phyloP scores from a whole-genome alignment of 2,888 invertebrate species.

The Ochropleura plecta region DNA sequence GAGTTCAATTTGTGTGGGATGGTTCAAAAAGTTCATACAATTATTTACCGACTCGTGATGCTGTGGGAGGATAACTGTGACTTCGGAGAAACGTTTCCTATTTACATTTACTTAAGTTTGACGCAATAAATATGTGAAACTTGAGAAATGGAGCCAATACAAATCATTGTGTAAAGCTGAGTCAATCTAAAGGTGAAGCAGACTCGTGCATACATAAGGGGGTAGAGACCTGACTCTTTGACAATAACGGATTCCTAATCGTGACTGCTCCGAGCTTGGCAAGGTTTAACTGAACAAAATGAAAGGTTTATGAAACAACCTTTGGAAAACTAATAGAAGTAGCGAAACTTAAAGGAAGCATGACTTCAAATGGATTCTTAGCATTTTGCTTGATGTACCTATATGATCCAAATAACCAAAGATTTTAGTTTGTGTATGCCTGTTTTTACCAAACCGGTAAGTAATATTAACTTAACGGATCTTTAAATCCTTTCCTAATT shows the following conservation, averaged over 20 bases:
- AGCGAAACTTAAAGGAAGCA: not conserved
- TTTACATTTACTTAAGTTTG: slow-evolving; percentile 39
- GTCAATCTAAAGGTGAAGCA: slow-evolving; percentile 54
- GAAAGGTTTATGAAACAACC: slow-evolving; percentile 6
- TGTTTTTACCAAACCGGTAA: not conserved
- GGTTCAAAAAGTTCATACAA: slow-evolving; percentile 49
- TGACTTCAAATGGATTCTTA: not conserved
- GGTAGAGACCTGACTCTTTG: slow-evolving; percentile 26
- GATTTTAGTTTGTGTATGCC: not conserved
- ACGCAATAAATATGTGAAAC: slow-evolving; percentile 31
- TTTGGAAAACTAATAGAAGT: not conserved
- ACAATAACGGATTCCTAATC: slow-evolving; percentile 46
- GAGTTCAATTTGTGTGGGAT: slow-evolving; percentile 56
- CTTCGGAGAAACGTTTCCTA: slow-evolving; percentile 37
- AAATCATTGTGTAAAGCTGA: slow-evolving; percentile 33
- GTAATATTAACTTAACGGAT: slow-evolving; percentile 8
- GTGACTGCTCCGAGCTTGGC: slow-evolving; percentile 38
- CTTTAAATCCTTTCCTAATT: slow-evolving; percentile 3
- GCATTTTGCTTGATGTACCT: not conserved
- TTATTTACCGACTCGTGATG: slow-evolving; percentile 54
- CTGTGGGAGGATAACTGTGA: slow-evolving; percentile 43
- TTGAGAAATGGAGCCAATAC: slow-evolving; percentile 36
- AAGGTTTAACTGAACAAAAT: slow-evolving; percentile 36
- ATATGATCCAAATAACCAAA: not conserved
- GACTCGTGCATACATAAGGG: slow-evolving; percentile 41